Evolutionary conservation across 2,113 vertebrate species (phyloP).

Genomic region (Machaerirhynchus nigripectus): DNA sequence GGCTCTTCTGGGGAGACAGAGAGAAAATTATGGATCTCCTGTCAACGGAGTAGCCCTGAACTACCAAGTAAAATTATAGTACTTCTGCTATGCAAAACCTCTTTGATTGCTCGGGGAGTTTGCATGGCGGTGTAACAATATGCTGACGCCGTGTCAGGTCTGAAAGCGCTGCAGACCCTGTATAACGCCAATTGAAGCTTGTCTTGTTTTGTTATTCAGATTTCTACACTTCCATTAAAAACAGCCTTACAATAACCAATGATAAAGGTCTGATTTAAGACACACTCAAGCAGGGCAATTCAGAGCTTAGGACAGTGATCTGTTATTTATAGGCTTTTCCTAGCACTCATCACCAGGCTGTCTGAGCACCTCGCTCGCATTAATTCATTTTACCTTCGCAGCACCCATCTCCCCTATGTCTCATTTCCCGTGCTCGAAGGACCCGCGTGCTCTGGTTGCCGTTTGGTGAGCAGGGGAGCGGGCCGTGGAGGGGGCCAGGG

Average conservation of each 20-base stretch:
- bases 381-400: constrained; percentile 59
- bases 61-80: constrained; percentile 23
- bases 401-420: background rate
- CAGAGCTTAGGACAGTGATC: constrained; percentile 56
- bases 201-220: constrained; percentile 68
- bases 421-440: background rate
- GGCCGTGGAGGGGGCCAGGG: background rate
- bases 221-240: constrained; percentile 62
- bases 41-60: constrained; percentile 26
- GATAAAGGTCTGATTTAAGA: constrained; percentile 63
- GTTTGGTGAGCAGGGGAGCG: background rate
- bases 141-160: constrained; percentile 33
- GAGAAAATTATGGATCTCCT: constrained; percentile 22
- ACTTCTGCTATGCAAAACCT: constrained; percentile 13
- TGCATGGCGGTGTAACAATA: constrained; percentile 28
- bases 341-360: constrained; percentile 40
- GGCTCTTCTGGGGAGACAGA: background rate
- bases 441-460: background rate
- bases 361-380: constrained; percentile 24
- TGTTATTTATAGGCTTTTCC: constrained; percentile 66
- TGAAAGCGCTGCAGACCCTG: constrained; percentile 25
- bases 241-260: constrained; percentile 36
- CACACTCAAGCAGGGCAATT: constrained; percentile 49
- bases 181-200: constrained; percentile 46
- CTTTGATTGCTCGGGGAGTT: constrained; percentile 13